A percentile compares a stretch with the other conserved stretches of the same genome.
Evolutionary conservation across 2,888 invertebrate genomes (phyloP).

Genomic region (Pristionchus fissidentatus): DNA sequence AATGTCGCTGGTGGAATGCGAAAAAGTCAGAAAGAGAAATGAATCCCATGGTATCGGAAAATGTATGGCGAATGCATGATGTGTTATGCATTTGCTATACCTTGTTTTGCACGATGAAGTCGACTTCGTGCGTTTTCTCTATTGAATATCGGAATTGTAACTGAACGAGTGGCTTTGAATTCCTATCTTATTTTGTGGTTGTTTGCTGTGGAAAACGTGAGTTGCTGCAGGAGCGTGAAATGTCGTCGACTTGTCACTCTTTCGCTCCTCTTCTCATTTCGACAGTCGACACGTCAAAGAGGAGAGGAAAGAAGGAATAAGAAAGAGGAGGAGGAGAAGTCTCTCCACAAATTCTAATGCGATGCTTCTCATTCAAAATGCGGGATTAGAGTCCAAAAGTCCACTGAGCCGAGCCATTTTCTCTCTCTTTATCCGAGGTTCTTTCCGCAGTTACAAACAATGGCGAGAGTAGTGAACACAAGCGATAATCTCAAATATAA

Average conservation of each 20-base stretch:
- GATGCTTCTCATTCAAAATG: not conserved
- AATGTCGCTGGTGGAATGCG: not conserved
- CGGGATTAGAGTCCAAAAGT: not conserved
- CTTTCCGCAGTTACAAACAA: not conserved
- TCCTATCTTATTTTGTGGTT: no score
- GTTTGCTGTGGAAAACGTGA: no score
- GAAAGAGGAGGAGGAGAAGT: not conserved
- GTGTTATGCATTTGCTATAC: no score
- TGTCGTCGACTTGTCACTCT: no score
- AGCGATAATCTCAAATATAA: not conserved
- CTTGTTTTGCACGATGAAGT: no score
- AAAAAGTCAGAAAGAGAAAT: no score
- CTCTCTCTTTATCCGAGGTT: not conserved
- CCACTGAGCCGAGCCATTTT: not conserved
- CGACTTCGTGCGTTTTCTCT: no score
- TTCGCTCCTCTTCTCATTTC: no score
- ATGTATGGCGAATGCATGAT: not conserved
- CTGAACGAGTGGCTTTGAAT: conserved; percentile 28
- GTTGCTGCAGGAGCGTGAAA: no score
- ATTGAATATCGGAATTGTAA: not conserved
- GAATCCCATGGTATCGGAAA: no score
- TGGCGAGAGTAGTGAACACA: conserved; percentile 5
- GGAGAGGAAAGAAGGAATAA: not conserved
- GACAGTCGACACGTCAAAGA: not conserved
- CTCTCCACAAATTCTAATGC: not conserved